phyloP scores from a whole-genome alignment of 2,888 invertebrate genomes.

The Meliscaeva auricollis region DNA sequence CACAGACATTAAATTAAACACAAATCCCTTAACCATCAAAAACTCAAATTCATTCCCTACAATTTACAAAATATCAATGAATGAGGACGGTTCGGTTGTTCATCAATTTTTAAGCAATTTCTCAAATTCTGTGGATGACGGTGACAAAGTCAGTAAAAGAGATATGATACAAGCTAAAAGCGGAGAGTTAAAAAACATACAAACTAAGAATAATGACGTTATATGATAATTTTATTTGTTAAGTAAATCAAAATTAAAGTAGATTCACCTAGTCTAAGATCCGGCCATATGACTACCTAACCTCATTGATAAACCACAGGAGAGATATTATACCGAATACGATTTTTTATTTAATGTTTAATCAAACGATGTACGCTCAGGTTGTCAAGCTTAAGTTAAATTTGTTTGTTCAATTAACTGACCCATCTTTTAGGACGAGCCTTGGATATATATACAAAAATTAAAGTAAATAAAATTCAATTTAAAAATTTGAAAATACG shows the following conservation, averaged over 20 bases:
- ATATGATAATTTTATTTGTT: neutral
- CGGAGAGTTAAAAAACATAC: neutral
- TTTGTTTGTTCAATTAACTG: too few species aligned
- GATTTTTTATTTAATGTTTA: too few species aligned
- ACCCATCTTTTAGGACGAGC: too few species aligned
- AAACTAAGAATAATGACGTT: neutral
- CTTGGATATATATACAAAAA: too few species aligned
- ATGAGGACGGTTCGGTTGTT: constrained; percentile 81
- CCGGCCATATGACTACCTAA: too few species aligned
- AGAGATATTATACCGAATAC: too few species aligned
- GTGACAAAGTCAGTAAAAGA: constrained; percentile 22
- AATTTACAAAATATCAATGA: constrained; percentile 82
- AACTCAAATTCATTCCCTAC: constrained; percentile 83
- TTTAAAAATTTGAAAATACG: too few species aligned
- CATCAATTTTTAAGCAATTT: constrained; percentile 81
- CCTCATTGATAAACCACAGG: too few species aligned
- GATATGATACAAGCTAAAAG: constrained; percentile 1
- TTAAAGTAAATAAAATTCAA: too few species aligned
- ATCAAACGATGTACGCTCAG: too few species aligned
- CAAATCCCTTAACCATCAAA: constrained; percentile 78
- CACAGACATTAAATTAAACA: constrained; percentile 73
- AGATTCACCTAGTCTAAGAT: too few species aligned
- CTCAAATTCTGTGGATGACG: constrained; percentile 35
- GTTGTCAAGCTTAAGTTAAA: too few species aligned
- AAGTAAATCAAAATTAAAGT: constrained; percentile 3